Percentiles rank a stretch among this genome's conserved stretches.
Conservation (phyloP, 2,888 invertebrate species). For the Ditylenchus weischeri region DNA sequence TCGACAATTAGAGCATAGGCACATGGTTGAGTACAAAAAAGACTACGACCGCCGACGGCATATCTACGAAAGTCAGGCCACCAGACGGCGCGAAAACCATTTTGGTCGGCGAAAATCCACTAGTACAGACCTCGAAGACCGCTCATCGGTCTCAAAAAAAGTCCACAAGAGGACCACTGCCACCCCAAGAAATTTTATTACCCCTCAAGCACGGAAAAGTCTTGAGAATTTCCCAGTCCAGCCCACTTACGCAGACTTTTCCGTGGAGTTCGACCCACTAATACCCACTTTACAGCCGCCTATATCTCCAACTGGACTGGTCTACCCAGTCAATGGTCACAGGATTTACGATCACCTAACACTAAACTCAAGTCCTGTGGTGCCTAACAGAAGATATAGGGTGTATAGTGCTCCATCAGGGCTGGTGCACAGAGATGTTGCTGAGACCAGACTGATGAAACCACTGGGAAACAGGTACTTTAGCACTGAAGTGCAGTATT, state of each 20-base stretch:
- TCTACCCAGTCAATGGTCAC: background rate
- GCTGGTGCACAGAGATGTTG: background rate
- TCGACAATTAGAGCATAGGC: slow-evolving; percentile 31
- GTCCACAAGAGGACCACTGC: no score
- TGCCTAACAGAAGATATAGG: background rate
- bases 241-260: slow-evolving; percentile 4
- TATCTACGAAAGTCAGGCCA: background rate
- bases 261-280: slow-evolving; percentile 3
- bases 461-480: background rate
- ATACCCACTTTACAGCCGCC: slow-evolving; percentile 3
- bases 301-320: slow-evolving; percentile 1
- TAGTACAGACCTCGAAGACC: background rate
- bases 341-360: background rate
- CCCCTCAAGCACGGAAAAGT: no score
- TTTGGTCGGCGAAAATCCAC: background rate
- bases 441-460: background rate
- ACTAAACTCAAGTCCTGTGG: background rate
- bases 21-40: slow-evolving; percentile 26
- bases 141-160: no score
- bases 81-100: background rate
- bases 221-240: background rate
- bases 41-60: slow-evolving; percentile 28
- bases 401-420: background rate
- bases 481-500: background rate
- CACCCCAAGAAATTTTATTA: no score